phyloP scores from a whole-genome alignment of 2,113 vertebrate species.

The Lophura nycthemera region DNA sequence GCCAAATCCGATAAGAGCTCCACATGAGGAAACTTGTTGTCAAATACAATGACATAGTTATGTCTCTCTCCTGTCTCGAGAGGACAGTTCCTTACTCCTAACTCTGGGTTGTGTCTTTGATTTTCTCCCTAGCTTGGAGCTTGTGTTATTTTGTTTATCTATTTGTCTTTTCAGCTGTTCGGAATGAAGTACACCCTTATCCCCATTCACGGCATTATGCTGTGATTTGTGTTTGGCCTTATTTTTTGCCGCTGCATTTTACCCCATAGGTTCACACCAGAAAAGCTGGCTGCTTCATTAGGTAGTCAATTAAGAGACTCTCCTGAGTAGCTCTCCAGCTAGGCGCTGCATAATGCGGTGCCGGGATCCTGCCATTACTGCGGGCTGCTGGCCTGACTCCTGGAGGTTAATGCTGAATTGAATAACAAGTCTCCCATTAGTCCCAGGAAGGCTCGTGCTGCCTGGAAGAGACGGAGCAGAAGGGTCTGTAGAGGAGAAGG shows the following conservation, averaged over 20 bases:
- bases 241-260: constrained; percentile 34
- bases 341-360: constrained; percentile 30
- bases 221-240: neutral
- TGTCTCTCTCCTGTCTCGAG: constrained; percentile 45
- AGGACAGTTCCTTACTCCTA: constrained; percentile 53
- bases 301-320: constrained; percentile 65
- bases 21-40: constrained; percentile 21
- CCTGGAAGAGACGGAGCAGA: neutral
- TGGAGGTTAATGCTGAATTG: constrained; percentile 49
- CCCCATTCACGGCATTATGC: neutral
- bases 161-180: constrained; percentile 15
- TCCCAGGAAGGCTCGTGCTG: constrained; percentile 20
- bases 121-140: neutral
- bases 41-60: constrained; percentile 55
- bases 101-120: constrained; percentile 69
- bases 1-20: neutral
- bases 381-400: constrained; percentile 9
- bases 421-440: constrained; percentile 43
- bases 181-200: neutral
- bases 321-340: constrained; percentile 67
- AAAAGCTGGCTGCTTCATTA: constrained; percentile 61
- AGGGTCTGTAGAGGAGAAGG: constrained; percentile 15
- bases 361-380: constrained; percentile 44
- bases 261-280: constrained; percentile 48
- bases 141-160: constrained; percentile 59